These are phyloP conservation scores for Dicyrtoma fusca DNA, from an alignment of 2,888 invertebrate species.

Conservation along the genomic window DNA sequence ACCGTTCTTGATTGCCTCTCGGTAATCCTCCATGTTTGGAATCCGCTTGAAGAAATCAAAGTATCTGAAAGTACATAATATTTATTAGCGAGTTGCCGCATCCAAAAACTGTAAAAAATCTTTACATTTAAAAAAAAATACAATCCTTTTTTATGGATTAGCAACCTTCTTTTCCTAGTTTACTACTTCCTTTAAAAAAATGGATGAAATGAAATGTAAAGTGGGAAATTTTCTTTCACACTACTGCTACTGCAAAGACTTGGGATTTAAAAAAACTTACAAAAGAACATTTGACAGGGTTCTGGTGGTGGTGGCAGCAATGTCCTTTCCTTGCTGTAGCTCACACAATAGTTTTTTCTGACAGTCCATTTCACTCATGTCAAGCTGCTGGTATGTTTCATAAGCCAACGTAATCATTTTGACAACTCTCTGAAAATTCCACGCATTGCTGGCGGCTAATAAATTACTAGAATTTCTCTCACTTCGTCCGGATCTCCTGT, in stretches of 20 bases:
- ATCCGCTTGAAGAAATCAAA: constrained; percentile 35
- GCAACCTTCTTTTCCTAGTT: too few species aligned
- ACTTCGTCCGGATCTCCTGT: constrained; percentile 26
- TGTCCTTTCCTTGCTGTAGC: constrained; percentile 48
- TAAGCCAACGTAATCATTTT: constrained; percentile 46
- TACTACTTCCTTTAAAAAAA: too few species aligned
- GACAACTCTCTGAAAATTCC: constrained; percentile 46
- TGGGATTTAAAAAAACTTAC: constrained; percentile 36
- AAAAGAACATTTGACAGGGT: constrained; percentile 44
- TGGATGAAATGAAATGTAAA: too few species aligned
- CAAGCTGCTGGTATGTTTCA: constrained; percentile 50
- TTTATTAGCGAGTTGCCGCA: too few species aligned
- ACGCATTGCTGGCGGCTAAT: background rate
- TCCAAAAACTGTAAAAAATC: too few species aligned
- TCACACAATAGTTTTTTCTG: constrained; percentile 51
- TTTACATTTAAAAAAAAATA: too few species aligned
- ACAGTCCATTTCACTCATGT: constrained; percentile 48
- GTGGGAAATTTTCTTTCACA: too few species aligned
- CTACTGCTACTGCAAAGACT: background rate
- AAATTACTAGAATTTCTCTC: background rate
- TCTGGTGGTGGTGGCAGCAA: constrained; percentile 43
- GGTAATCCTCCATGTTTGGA: constrained; percentile 30
- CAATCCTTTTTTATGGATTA: too few species aligned
- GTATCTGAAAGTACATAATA: constrained; percentile 33
- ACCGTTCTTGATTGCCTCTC: constrained; percentile 31